A percentile compares a stretch with the other conserved stretches of the same genome.
phyloP scores from a whole-genome alignment of 2,113 vertebrate genomes.

The Caloenas nicobarica region DNA sequence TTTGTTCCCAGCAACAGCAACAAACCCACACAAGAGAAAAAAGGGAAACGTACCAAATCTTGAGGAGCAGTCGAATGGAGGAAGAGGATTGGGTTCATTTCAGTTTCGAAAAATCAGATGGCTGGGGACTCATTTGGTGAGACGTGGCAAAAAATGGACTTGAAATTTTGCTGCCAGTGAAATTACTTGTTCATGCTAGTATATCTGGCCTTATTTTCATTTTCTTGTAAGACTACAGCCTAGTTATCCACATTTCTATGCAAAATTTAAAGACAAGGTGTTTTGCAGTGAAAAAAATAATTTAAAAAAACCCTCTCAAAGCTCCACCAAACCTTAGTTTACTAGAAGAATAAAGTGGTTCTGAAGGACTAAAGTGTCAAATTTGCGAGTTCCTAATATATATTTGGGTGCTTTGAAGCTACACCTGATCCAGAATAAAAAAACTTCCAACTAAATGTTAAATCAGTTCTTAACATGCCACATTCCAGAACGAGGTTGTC shows the following conservation, averaged over 20 bases:
- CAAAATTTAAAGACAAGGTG: background rate
- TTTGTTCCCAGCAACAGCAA: background rate
- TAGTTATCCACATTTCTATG: accelerated
- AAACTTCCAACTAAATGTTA: accelerated
- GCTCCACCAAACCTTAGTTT: background rate
- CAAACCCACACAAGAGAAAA: background rate
- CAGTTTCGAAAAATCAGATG: background rate
- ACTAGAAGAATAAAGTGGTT: background rate
- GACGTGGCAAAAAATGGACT: background rate
- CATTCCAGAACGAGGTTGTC: accelerated
- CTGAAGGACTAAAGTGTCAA: background rate
- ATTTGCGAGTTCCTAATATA: background rate
- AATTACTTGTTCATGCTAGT: background rate
- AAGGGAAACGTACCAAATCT: background rate
- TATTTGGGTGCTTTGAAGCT: background rate
- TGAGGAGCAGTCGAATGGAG: background rate
- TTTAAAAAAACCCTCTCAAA: background rate
- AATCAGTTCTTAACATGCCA: accelerated
- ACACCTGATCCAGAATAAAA: background rate
- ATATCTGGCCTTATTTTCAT: background rate
- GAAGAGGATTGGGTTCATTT: background rate
- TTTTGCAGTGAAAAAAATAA: background rate
- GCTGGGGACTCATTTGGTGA: background rate
- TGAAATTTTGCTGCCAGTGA: background rate
- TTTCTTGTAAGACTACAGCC: background rate